A percentile compares a stretch with the other conserved stretches of the same genome.
These are phyloP conservation scores for Aldrovandia affinis DNA, from an alignment of 2,797 vertebrate species.

Conservation along the genomic window DNA sequence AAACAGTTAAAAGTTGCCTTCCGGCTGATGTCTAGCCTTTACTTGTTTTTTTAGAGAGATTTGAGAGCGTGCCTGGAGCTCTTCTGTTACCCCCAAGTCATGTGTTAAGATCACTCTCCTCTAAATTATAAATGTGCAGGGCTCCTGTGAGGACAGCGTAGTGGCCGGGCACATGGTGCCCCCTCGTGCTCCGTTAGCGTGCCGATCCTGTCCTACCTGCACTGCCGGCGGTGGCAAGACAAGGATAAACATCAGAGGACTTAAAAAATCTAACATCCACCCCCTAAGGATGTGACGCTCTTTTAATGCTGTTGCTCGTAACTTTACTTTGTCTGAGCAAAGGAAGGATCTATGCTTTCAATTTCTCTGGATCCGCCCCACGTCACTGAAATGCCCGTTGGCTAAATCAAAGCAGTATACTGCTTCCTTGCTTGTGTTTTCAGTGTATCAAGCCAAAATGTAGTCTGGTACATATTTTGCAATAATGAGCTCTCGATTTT, in stretches of 20 bases:
- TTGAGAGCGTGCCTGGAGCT: constrained; percentile 57
- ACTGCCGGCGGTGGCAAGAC: too few relatives aligned
- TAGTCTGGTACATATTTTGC: background rate
- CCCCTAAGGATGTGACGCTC: background rate
- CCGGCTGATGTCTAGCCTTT: background rate
- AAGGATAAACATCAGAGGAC: background rate
- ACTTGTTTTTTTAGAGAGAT: constrained; percentile 25
- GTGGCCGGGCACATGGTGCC: background rate
- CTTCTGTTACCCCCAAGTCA: constrained; percentile 62
- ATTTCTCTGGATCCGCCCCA: background rate
- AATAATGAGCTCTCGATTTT: background rate
- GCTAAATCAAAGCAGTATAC: background rate
- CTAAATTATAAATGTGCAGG: constrained; percentile 72
- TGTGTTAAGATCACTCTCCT: constrained; percentile 74
- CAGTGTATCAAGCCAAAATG: background rate
- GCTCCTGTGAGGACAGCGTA: constrained; percentile 27
- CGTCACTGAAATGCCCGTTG: background rate
- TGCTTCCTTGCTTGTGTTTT: background rate
- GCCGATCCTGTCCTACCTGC: background rate
- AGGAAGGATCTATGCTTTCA: background rate
- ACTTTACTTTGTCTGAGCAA: background rate
- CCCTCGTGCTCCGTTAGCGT: background rate
- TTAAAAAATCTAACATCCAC: background rate
- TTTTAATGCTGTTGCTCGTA: background rate
- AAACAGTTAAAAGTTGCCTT: background rate